phyloP scores from a whole-genome alignment of 2,797 vertebrate species.

The Acanthis flammea region DNA sequence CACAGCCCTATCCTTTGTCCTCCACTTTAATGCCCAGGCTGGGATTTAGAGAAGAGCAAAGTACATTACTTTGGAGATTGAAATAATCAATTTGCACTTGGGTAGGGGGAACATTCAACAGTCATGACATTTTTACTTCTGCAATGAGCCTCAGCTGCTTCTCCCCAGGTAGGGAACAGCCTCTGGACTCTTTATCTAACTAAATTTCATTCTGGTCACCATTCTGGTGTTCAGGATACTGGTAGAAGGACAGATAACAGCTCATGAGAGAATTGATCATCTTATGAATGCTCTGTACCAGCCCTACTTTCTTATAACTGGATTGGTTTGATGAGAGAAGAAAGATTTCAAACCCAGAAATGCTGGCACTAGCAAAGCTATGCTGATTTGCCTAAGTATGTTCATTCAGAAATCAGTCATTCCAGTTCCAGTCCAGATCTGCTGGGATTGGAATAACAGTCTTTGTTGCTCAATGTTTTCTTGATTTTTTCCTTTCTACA shows the following conservation, averaged over 20 bases:
- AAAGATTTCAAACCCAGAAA: neutral
- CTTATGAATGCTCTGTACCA: neutral
- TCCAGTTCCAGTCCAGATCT: neutral
- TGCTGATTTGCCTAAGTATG: neutral
- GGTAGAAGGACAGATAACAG: neutral
- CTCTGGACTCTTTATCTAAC: neutral
- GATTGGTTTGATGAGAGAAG: neutral
- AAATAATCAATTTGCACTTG: neutral
- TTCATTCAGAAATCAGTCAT: neutral
- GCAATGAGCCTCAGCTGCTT: neutral
- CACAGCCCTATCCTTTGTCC: neutral
- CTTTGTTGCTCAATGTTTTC: neutral
- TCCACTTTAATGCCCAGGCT: neutral
- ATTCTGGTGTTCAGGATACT: neutral
- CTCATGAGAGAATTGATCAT: neutral
- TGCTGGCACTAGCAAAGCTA: neutral
- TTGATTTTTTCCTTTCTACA: neutral
- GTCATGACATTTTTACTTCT: neutral
- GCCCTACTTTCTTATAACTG: neutral
- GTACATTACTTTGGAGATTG: neutral
- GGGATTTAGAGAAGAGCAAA: neutral
- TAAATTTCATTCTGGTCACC: accelerated
- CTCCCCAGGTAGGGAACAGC: neutral
- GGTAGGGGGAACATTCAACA: neutral
- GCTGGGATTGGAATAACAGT: neutral